Evolutionary conservation across 2,113 vertebrate species (phyloP), one percentile per base, ranked within the genome.

Genomic region (Lophochroa leadbeateri): DNA sequence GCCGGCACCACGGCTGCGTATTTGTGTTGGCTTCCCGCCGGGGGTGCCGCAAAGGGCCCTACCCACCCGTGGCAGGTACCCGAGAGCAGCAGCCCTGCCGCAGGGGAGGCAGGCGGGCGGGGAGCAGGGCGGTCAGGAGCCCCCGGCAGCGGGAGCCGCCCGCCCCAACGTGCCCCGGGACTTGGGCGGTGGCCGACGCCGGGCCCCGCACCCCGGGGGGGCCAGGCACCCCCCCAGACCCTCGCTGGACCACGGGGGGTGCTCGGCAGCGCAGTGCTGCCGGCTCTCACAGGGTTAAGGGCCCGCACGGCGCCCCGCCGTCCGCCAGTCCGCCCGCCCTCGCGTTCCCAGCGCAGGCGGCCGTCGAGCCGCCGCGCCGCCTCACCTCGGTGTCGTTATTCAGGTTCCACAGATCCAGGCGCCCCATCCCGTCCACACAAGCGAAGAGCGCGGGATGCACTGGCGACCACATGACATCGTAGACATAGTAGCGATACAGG

Each of bases 321-420:
- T 84, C 67, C 49, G 70, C 70, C 55, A 33, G 55, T 14, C 89
- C 64, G 50, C 57, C 84, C 71, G 47, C 52, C 82, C 47, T n/a
- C 44, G 63, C 57, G 88, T 64, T 31, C 39, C 69, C 70, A 31
- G 10, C 84, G 4, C 70, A 50, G 72, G 57, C 44, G 49, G 68
- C 79, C 28, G 29, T 29, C 65, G 17, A 70, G 28, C 57, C 72
- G 79, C 76, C 93, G 44, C 43, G 61, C 86, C 85, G 37, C 96
- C 98, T 98, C 97, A 99, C 99, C 99, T 99, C 99, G 4, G 99
- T 99, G 98, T 99, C 99, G 91, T 98, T 99, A 98, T 99, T 99
- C 96, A 99, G 99, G 98, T 99, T 99, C 99, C 99, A 99, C 96
- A 99, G 98, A 98, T 99, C 99, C 97, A 99, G 96, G 96, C 99